Evolutionary conservation across 1,140 invertebrate genomes (phyloP), one percentile per base, ranked within the genome.

Genomic region (Papilio dardanus): DNA sequence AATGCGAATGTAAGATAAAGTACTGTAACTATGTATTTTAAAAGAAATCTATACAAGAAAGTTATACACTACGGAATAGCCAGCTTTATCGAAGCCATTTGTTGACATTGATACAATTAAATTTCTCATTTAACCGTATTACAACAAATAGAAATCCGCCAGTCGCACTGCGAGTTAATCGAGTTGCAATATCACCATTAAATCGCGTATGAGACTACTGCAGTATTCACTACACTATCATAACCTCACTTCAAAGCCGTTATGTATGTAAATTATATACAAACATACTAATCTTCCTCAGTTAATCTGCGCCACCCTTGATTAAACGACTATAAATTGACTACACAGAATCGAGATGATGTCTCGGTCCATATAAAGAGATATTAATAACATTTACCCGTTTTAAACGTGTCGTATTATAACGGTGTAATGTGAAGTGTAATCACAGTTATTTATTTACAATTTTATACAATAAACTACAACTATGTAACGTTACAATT

Each of bases 401-500:
- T 67, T 35, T 24, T 54, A 12, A 54, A 35, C 28, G 2, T 30
- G 65, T 19, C 30, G 8, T 35, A 19, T 67, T 35, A 19, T 19
- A 67, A 67, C 33, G n/a, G 65, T 30, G 37, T 33, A 67, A 65
- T 14, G 7, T 67, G 30, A 37, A 37, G 37, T 21, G 65, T 19
- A 37, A 67, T 24, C 14, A 37, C 65, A 35, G 30, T 33, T 67
- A 67, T 67, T 67, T 67, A 67, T 19, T 66, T 66, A 66, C 62
- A 30, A 66, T 33, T 67, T 65, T 65, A 65, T 65, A 31, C 3
- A 30, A 30, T 65, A 65, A 16, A 31, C 24, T 1, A 3, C 16
- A 30, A 73, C 33, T 67, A 74, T 65, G 67, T 42, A 46, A 77
- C 21, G 66, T 50, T 16, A 35, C 24, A 71, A 31, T 37, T 50